Base-by-base conservation (phyloP, 2,797 vertebrate species). In the Tragopan temminckii region DNA sequence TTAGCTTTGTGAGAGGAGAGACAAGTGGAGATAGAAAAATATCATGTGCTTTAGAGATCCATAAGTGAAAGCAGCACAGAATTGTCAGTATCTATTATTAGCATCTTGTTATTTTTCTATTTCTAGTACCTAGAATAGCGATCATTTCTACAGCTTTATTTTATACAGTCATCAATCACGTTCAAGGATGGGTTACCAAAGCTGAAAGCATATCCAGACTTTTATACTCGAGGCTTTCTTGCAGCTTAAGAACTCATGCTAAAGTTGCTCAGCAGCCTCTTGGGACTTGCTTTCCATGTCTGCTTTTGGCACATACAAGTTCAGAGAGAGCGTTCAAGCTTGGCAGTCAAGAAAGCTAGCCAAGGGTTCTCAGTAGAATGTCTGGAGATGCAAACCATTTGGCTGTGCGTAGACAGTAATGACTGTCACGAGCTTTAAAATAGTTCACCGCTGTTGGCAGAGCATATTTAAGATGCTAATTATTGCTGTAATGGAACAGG, bases 11-110 rank as follows among this genome's bases (percentile, higher is more conserved):
- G 24, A 11, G 50, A 55, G 0, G 1, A 83, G 53, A 78, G 23
- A 18, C 8, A 15, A 23, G 11, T 0, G 4, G 31, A 66, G 16
- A 17, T 21, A 55, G 50, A 79, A 19, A 59, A 89, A 8, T 72
- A 43, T 52, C 31, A 18, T 0, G 18, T 71, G 63, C 62, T 80
- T 66, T 87, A 0, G 2, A 91, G 67, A 92, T 55, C 80, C 43
- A 2, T 42, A 71, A 88, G 78, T 80, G 69, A 88, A 93, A 67
- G 50, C 62, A 75, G 35, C 58, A 16, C 40, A 63, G 75, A 57
- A 53, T 68, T 94, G 62, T 89, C 68, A 64, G 36, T 59, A 55
- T 43, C 82, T 96, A 75, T 92, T 80, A 78, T 78, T 89, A 94
- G 48, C 58, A 88, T 85, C 50, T 8, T 43, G 62, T 43, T 89